Percentiles rank a stretch among this genome's conserved stretches.
Evolutionary conservation across 2,888 invertebrate genomes (phyloP).

Genomic region (Melipona beecheii): DNA sequence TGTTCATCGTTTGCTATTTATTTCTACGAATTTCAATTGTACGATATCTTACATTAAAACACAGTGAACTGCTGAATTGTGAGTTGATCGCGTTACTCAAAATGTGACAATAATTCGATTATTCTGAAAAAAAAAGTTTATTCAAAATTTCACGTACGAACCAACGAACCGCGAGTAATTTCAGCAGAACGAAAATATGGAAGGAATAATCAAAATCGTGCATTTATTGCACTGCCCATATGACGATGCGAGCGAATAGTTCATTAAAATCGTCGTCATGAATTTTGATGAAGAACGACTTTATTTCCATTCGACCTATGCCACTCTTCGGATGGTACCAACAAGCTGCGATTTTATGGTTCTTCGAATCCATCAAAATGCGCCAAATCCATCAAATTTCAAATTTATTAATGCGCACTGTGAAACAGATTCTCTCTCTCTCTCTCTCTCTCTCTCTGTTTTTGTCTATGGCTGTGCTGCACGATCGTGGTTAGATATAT

Average conservation of each 20-base stretch:
- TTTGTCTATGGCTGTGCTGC: background rate
- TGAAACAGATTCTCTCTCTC: background rate
- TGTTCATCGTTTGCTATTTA: background rate
- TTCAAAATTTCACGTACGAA: background rate
- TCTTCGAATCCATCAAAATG: background rate
- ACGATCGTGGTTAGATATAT: constrained; percentile 3
- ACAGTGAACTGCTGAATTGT: too few relatives aligned
- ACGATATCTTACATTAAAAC: background rate
- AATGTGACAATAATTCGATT: background rate
- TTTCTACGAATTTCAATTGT: background rate
- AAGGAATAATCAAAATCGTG: background rate
- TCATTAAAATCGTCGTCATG: constrained; percentile 30
- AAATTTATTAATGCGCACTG: background rate
- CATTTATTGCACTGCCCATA: background rate
- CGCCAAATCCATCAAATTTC: background rate
- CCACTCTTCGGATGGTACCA: background rate
- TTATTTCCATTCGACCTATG: background rate
- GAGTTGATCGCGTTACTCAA: background rate
- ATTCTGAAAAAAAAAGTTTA: too few relatives aligned
- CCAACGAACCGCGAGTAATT: background rate
- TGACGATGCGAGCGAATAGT: constrained; percentile 9
- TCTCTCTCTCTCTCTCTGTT: background rate
- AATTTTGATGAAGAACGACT: constrained; percentile 29
- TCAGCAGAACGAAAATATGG: background rate
- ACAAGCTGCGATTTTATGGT: constrained; percentile 17